These are phyloP conservation scores for Cardiocondyla obscurior DNA, from an alignment of 1,140 invertebrate genomes.

Conservation along the genomic window DNA sequence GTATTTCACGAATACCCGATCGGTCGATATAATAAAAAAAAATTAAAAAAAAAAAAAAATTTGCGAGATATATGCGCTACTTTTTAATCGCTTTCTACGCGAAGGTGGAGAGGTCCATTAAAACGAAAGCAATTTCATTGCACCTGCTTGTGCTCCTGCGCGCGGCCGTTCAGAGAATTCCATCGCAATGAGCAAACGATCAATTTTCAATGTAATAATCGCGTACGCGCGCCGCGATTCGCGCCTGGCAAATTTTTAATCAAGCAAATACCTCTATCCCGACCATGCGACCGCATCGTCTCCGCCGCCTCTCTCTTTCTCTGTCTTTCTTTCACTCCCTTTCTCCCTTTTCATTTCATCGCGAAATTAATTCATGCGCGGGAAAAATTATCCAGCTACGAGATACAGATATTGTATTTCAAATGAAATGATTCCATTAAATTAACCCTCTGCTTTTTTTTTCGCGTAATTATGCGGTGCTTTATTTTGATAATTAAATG, in stretches of 20 bases:
- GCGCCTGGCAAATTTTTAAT: conserved; percentile 38
- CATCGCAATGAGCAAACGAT: conserved; percentile 37
- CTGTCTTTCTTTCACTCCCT: not conserved
- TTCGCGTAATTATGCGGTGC: not conserved
- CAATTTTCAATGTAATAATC: conserved; percentile 42
- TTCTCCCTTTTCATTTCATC: not conserved
- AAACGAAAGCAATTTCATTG: conserved; percentile 10
- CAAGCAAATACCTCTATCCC: conserved; percentile 32
- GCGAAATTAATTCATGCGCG: conserved; percentile 15
- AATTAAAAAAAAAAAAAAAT: too few relatives aligned
- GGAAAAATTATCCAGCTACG: conserved; percentile 4
- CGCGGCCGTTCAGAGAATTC: not conserved
- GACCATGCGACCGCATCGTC: not conserved
- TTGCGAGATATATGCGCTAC: not conserved
- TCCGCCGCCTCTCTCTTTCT: not conserved
- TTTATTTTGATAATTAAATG: not conserved
- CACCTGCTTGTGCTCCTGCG: not conserved
- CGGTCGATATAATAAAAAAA: conserved; percentile 9
- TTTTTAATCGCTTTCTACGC: not conserved
- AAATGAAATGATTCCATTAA: conserved; percentile 32
- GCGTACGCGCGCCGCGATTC: not conserved
- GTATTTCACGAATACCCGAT: conserved; percentile 16
- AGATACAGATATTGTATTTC: not conserved
- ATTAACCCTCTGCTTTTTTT: conserved; percentile 14
- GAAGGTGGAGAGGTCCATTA: not conserved